These are phyloP conservation scores for Lutraria rhynchaena DNA, from an alignment of 1,140 invertebrate species.

Conservation along the genomic window DNA sequence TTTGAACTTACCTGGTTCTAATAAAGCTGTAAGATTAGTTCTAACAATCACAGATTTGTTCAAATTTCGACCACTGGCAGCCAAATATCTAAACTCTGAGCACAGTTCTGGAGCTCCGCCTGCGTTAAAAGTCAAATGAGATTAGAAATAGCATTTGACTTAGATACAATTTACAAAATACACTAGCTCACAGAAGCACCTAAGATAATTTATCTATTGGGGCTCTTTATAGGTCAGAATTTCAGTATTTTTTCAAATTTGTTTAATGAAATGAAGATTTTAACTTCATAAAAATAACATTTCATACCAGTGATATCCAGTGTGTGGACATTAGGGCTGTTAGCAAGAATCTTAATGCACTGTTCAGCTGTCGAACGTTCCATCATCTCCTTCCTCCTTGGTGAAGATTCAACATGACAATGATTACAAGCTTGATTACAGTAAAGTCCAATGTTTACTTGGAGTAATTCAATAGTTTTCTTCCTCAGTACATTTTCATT, in stretches of 20 bases:
- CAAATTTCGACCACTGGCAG: conserved; percentile 52
- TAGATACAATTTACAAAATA: no score
- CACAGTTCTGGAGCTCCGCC: conserved; percentile 72
- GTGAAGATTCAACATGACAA: conserved; percentile 73
- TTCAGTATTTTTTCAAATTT: no score
- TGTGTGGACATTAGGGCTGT: conserved; percentile 65
- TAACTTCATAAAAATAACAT: no score
- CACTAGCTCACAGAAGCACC: no score
- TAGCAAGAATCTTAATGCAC: conserved; percentile 62
- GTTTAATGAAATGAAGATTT: no score
- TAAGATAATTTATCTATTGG: no score
- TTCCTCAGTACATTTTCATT: conserved; percentile 52
- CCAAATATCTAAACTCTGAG: conserved; percentile 65
- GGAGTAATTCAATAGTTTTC: conserved; percentile 61
- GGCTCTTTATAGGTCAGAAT: no score
- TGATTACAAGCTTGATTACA: conserved; percentile 75
- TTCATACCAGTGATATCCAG: conserved; percentile 68
- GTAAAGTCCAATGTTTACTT: conserved; percentile 70
- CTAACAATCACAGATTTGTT: conserved; percentile 65
- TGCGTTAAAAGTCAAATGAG: conserved; percentile 35
- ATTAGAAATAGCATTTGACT: no score
- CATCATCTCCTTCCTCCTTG: conserved; percentile 72
- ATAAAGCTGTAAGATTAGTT: conserved; percentile 66
- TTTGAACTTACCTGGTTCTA: conserved; percentile 68
- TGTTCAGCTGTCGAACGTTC: conserved; percentile 53